Base-by-base conservation (phyloP, 2,797 vertebrate genomes). In the Chelon labrosus region DNA sequence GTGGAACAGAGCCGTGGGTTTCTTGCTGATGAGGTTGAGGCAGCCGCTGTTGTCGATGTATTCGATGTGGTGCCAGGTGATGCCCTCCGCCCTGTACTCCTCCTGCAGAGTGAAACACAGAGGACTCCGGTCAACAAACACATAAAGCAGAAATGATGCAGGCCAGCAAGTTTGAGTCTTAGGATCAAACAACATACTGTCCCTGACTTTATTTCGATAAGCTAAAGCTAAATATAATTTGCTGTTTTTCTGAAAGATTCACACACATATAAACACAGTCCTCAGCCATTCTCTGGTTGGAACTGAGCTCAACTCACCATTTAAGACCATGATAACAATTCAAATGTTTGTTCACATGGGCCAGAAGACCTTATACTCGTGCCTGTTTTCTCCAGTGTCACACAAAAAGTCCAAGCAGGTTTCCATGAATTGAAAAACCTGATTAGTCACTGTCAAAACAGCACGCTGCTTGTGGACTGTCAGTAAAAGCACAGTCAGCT, bases 1-100 rank as follows among this genome's bases (percentile, higher is more conserved):
- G 90, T 99, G 97, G 91, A 99, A 96, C 73, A 99, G 91, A 17
- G 96, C 98, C 0, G 98, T 99, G 49, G 98, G 98, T 66, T 99
- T 99, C 94, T 96, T 99, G 92, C 97, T 99, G 94, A 99, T 98
- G 77, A 99, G 96, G 91, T 95, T 97, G 90, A 99, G 96, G 91
- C 98, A 99, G 89, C 95, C 92, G 1, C 96, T 97, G 90, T 99
- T 99, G 93, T 99, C 97, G 10, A 96, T 97, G 92, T 98, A 99
- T 82, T 97, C 96, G 0, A 99, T 99, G 92, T 96, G 97, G 90
- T 96, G 96, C 98, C 98, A 99, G 90, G 93, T 97, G 91, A 99
- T 99, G 80, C 97, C 97, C 94, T 99, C 97, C 7, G 93, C 87
- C 90, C 96, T 93, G 78, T 99, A 99, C 85, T 98, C 97, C 90